These are phyloP conservation scores for Notothenia rossii DNA, from an alignment of 2,113 vertebrate species.

Conservation along the genomic window DNA sequence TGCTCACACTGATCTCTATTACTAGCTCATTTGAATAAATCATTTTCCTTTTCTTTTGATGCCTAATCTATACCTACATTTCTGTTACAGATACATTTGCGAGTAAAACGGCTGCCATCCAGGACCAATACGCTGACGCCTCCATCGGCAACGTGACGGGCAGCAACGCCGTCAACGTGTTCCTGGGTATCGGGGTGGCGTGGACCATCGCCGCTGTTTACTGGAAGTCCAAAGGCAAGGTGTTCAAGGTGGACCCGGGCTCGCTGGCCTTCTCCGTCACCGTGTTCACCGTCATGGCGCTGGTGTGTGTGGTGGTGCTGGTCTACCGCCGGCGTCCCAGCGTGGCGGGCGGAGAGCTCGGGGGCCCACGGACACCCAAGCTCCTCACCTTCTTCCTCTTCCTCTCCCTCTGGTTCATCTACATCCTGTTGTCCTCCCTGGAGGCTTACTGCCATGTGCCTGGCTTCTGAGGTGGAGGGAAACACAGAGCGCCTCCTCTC, in stretches of 20 bases:
- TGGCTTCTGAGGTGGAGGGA: conserved; percentile 80
- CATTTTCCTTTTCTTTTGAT: not conserved
- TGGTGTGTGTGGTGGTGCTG: conserved; percentile 78
- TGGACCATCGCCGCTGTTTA: conserved; percentile 89
- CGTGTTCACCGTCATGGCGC: conserved; percentile 86
- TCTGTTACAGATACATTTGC: conserved; percentile 85
- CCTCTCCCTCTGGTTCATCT: conserved; percentile 85
- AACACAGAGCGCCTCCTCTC: conserved; percentile 44
- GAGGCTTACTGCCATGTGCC: conserved; percentile 88
- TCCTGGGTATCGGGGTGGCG: conserved; percentile 89
- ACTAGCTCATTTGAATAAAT: not conserved
- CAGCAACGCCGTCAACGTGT: conserved; percentile 89
- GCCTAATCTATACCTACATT: not conserved
- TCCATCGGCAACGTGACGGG: conserved; percentile 90
- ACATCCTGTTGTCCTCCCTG: conserved; percentile 86
- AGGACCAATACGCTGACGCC: conserved; percentile 89
- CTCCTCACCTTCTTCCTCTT: conserved; percentile 85
- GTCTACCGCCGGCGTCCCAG: conserved; percentile 85
- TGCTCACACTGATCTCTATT: not conserved
- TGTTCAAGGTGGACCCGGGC: conserved; percentile 84
- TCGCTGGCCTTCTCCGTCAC: conserved; percentile 89
- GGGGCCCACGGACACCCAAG: conserved; percentile 87
- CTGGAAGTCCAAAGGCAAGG: conserved; percentile 83
- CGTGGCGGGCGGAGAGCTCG: conserved; percentile 85
- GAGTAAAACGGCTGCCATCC: conserved; percentile 88